These are phyloP conservation scores for Nymphalis polychloros DNA, from an alignment of 2,888 invertebrate genomes.

Conservation along the genomic window DNA sequence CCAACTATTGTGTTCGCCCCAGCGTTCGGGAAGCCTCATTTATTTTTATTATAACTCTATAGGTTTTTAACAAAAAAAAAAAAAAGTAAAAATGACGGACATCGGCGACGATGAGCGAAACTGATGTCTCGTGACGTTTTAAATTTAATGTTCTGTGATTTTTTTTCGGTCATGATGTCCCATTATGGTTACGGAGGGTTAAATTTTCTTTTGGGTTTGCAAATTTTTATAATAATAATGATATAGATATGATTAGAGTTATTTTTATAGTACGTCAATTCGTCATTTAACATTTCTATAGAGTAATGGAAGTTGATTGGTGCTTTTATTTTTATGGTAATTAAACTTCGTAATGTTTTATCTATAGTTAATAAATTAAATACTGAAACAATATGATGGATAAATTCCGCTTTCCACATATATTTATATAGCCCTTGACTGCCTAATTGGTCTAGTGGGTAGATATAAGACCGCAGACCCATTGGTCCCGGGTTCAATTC, in stretches of 20 bases:
- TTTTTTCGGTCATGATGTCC: constrained; percentile 9
- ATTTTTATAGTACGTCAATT: not conserved
- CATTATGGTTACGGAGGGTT: constrained; percentile 5
- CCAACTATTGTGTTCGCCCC: constrained; percentile 78
- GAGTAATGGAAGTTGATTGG: too few relatives aligned
- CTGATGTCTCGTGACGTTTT: constrained; percentile 28
- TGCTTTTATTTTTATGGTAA: too few relatives aligned
- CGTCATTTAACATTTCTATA: not conserved
- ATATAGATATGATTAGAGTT: too few relatives aligned
- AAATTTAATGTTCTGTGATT: constrained; percentile 24
- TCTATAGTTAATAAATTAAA: too few relatives aligned
- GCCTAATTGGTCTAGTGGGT: too few relatives aligned
- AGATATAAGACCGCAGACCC: too few relatives aligned
- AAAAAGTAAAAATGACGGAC: constrained; percentile 32
- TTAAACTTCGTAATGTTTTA: too few relatives aligned
- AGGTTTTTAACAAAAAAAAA: constrained; percentile 39
- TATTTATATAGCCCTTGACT: too few relatives aligned
- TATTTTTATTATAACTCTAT: constrained; percentile 42
- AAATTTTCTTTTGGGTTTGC: not conserved
- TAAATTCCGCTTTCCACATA: too few relatives aligned
- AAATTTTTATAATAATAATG: not conserved
- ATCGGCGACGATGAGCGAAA: constrained; percentile 29
- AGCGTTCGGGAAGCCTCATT: constrained; percentile 59
- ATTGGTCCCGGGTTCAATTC: too few relatives aligned
- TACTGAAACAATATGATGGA: too few relatives aligned